phyloP scores from a whole-genome alignment of 2,888 invertebrate genomes.

The Dioctria linearis region DNA sequence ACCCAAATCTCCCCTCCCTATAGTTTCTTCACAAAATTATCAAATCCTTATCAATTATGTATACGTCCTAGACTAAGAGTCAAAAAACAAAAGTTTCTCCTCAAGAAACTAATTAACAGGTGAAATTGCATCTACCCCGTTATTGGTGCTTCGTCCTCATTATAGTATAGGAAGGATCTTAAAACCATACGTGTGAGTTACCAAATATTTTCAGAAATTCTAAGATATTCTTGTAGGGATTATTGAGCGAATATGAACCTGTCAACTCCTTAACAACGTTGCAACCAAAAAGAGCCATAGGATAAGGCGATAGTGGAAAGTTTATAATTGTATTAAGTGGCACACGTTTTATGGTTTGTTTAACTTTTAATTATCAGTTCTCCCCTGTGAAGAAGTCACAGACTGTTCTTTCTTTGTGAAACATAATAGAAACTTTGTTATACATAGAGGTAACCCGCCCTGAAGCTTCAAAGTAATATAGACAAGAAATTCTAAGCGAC shows the following conservation, averaged over 20 bases:
- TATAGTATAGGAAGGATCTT: neutral
- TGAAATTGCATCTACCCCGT: neutral
- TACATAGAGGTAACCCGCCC: constrained; percentile 5
- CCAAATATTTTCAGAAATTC: neutral
- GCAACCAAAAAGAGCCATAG: too few relatives aligned
- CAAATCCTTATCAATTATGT: too few relatives aligned
- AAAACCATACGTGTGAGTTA: neutral
- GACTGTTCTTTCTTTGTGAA: neutral
- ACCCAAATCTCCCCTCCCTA: too few relatives aligned
- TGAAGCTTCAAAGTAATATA: neutral
- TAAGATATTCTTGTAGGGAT: neutral
- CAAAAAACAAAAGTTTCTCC: neutral
- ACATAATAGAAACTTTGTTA: constrained; percentile 36
- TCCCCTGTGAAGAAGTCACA: neutral
- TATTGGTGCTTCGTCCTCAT: too few relatives aligned
- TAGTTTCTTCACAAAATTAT: too few relatives aligned
- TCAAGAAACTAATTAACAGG: constrained; percentile 7
- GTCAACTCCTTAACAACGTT: too few relatives aligned
- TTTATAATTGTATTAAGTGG: constrained; percentile 1
- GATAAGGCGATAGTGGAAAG: too few relatives aligned
- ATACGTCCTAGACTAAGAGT: too few relatives aligned
- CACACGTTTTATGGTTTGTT: constrained; percentile 47
- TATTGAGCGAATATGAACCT: too few relatives aligned
- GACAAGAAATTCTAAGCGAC: neutral
- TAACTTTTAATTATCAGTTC: constrained; percentile 44